A percentile compares a stretch with the other conserved stretches of the same genome.
phyloP scores from a whole-genome alignment of 2,113 vertebrate genomes.

The Gnathonemus longibarbis region DNA sequence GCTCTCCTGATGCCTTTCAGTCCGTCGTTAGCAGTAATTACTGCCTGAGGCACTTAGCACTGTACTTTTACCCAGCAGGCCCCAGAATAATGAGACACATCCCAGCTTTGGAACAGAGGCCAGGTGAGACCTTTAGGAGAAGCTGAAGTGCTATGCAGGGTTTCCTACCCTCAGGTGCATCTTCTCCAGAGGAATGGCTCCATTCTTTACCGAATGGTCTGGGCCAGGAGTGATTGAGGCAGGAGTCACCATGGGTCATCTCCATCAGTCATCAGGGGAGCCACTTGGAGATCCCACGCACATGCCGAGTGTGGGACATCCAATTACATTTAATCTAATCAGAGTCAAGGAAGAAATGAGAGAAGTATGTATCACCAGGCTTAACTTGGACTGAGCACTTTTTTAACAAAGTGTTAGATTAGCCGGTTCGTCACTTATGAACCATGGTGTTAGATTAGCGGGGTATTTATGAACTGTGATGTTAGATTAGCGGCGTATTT shows the following conservation, averaged over 20 bases:
- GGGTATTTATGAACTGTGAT: neutral
- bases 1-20: neutral
- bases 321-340: neutral
- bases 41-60: neutral
- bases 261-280: neutral
- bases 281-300: neutral
- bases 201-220: neutral
- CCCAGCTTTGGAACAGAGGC: neutral
- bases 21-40: constrained; percentile 13
- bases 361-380: neutral
- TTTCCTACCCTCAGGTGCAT: neutral
- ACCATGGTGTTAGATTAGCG: neutral
- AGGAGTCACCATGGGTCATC: neutral
- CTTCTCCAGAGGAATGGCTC: neutral
- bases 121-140: neutral
- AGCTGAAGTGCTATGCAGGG: neutral
- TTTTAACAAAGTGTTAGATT: neutral
- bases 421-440: neutral
- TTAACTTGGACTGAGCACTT: neutral
- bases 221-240: neutral
- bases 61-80: neutral
- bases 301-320: neutral
- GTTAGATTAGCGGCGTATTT: neutral
- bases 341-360: neutral
- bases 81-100: neutral